Conservation (phyloP, 2,113 vertebrate genomes). For the Myotis lucifugus region DNA sequence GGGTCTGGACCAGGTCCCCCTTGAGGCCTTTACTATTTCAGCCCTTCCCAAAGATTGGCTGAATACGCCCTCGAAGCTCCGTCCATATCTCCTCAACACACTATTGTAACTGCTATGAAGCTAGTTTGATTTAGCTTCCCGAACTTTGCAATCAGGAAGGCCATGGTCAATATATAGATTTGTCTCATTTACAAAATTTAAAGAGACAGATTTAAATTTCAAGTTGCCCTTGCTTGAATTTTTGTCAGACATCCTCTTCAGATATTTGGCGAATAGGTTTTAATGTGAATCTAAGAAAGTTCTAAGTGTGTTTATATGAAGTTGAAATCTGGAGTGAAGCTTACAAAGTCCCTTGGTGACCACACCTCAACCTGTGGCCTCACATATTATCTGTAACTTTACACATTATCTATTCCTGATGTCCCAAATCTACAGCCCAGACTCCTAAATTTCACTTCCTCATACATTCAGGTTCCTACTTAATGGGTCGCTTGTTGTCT, state of each 20-base stretch:
- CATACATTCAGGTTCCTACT: not conserved
- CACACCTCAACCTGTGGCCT: accelerated
- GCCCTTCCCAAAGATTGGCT: no score
- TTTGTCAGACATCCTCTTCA: not conserved
- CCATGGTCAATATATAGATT: not conserved
- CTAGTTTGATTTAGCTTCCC: not conserved
- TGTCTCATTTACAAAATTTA: not conserved
- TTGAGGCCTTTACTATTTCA: not conserved
- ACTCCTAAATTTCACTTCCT: not conserved
- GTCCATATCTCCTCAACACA: not conserved
- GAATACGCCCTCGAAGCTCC: not conserved
- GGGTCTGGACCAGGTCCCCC: not conserved
- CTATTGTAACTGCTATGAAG: no score
- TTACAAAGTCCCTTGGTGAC: not conserved
- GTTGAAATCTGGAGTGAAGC: not conserved
- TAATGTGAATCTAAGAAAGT: not conserved
- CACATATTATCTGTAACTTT: accelerated
- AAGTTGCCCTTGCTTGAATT: not conserved
- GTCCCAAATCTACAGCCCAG: not conserved
- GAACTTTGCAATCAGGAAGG: not conserved
- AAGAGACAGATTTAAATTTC: not conserved
- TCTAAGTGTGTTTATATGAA: no score
- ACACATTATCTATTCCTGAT: not conserved
- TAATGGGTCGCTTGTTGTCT: no score
- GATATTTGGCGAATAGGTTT: not conserved